phyloP scores from a whole-genome alignment of 1,140 invertebrate species.

The Nephotettix cincticeps region DNA sequence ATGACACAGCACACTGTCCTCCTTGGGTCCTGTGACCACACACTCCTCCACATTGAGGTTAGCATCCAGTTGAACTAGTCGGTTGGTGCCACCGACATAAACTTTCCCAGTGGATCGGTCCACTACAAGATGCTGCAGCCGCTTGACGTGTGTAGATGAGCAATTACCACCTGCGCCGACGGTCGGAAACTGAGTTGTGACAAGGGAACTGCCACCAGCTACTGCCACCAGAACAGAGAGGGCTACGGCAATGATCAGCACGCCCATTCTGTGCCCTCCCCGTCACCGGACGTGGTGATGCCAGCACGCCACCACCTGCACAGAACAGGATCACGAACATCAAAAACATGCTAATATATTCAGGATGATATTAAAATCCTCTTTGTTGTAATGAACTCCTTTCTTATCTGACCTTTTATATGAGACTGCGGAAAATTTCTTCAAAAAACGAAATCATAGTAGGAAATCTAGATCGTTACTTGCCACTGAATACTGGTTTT shows the following conservation, averaged over 20 bases:
- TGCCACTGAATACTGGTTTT: background rate
- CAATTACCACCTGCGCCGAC: conserved; percentile 27
- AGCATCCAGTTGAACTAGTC: conserved; percentile 55
- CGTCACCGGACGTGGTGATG: conserved; percentile 11
- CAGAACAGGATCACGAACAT: background rate
- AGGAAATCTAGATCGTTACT: background rate
- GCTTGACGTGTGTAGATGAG: conserved; percentile 28
- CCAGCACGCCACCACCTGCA: conserved; percentile 25
- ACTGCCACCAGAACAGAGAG: conserved; percentile 3
- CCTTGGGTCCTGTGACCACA: conserved; percentile 63
- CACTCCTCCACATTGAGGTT: conserved; percentile 50
- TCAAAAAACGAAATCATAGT: background rate
- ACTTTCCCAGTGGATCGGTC: conserved; percentile 53
- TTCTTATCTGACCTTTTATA: background rate
- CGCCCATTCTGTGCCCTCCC: conserved; percentile 30
- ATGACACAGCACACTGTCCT: conserved; percentile 85
- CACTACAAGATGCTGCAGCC: conserved; percentile 51
- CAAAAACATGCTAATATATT: background rate
- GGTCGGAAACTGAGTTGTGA: conserved; percentile 32
- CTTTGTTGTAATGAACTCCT: background rate
- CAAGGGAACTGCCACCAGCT: background rate
- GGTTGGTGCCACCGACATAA: conserved; percentile 60
- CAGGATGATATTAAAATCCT: background rate
- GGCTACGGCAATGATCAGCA: conserved; percentile 24
- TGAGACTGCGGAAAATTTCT: background rate